These are phyloP conservation scores for Sardina pilchardus DNA, from an alignment of 2,113 vertebrate genomes.

Conservation along the genomic window DNA sequence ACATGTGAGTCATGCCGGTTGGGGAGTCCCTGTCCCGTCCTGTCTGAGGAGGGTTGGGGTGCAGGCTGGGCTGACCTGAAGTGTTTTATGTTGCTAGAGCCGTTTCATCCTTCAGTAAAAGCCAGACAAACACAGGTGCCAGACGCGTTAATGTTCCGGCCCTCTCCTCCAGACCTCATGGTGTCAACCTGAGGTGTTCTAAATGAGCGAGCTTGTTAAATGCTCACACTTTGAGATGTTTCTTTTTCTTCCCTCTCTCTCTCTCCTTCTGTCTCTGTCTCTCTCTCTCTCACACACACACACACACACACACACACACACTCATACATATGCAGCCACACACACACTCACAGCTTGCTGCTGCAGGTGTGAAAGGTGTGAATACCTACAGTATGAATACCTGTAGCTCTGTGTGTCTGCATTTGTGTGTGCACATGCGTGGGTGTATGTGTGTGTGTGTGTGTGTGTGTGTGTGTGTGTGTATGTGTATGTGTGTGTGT, in stretches of 20 bases:
- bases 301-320: not conserved
- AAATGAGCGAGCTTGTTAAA: not conserved
- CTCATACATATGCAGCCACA: not conserved
- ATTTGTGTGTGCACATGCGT: too few species aligned
- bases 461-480: not conserved
- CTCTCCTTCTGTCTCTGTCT: too few species aligned
- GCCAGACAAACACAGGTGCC: not conserved
- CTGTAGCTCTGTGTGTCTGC: too few species aligned
- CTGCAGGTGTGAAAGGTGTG: not conserved
- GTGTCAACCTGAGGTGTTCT: not conserved
- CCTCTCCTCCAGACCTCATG: not conserved
- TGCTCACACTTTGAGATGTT: not conserved
- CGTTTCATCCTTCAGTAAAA: not conserved
- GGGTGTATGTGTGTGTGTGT: not conserved
- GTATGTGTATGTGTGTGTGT: too few species aligned
- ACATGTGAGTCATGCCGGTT: not conserved
- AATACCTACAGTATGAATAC: too few species aligned
- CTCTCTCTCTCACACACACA: too few species aligned
- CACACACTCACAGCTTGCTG: not conserved
- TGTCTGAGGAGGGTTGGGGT: too few species aligned
- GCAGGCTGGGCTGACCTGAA: not conserved
- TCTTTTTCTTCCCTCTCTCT: too few species aligned
- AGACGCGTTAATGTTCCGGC: not conserved
- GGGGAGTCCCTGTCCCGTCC: not conserved
- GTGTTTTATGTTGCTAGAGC: not conserved